Evolutionary conservation across 2,888 invertebrate species (phyloP).

Genomic region (Branchipolynoe longqiensis): DNA sequence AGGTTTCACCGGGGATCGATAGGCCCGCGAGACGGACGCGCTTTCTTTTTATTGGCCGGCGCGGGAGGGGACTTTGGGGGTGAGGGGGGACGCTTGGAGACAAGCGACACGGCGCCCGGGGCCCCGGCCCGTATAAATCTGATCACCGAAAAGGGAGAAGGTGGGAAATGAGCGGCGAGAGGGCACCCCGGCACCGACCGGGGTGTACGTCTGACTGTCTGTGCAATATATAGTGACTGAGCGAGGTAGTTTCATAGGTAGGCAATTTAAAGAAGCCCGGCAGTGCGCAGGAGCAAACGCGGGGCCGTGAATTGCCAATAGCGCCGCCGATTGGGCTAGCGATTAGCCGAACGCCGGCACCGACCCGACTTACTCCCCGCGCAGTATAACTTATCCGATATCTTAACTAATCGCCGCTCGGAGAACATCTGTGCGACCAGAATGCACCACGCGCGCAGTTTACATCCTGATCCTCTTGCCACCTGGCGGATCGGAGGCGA

Average conservation of each 20-base stretch:
- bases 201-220: no score
- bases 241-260: no score
- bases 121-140: no score
- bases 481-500: slow-evolving; percentile 44
- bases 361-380: neutral
- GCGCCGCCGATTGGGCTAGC: neutral
- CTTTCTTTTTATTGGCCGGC: slow-evolving; percentile 52
- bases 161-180: no score
- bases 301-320: neutral
- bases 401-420: slow-evolving; percentile 36
- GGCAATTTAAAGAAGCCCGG: no score
- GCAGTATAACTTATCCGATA: slow-evolving; percentile 44
- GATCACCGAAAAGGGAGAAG: no score
- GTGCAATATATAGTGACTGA: no score
- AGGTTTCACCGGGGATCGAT: slow-evolving; percentile 48
- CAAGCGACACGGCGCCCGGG: slow-evolving; percentile 28
- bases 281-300: neutral
- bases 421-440: no score
- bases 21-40: slow-evolving; percentile 25
- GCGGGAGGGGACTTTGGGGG: neutral
- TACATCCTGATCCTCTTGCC: slow-evolving; percentile 39
- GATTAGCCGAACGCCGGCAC: neutral
- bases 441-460: slow-evolving; percentile 47
- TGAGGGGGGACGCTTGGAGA: neutral
- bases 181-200: no score